Evolutionary conservation across 2,113 vertebrate species (phyloP).

Genomic region (Peucedramus taeniatus): DNA sequence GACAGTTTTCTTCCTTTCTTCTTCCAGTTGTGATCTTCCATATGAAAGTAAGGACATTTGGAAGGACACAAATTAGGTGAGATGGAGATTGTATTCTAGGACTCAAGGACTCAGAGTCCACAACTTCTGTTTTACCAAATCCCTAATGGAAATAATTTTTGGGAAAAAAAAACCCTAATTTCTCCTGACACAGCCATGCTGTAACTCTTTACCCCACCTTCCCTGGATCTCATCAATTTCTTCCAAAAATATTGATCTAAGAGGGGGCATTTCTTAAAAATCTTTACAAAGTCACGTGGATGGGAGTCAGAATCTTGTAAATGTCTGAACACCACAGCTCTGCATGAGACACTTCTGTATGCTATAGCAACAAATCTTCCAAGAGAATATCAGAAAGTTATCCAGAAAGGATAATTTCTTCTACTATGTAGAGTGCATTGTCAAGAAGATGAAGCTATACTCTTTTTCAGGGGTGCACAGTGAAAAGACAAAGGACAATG

Average conservation of each 20-base stretch:
- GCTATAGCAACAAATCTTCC: neutral
- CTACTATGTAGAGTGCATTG: neutral
- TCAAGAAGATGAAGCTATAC: neutral
- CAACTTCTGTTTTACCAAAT: neutral
- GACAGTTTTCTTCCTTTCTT: neutral
- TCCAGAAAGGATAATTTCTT: neutral
- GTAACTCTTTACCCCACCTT: neutral
- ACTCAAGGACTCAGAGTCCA: neutral
- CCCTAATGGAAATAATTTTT: neutral
- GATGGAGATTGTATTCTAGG: neutral
- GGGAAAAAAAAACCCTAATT: accelerated
- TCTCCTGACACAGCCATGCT: neutral
- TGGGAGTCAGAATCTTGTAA: neutral
- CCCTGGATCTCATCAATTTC: neutral
- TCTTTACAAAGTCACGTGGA: neutral
- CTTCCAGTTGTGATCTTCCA: neutral
- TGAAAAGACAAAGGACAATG: neutral
- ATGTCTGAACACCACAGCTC: neutral
- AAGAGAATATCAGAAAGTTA: neutral
- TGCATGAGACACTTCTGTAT: neutral
- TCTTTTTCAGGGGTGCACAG: neutral
- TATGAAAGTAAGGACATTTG: neutral
- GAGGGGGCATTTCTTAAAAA: neutral
- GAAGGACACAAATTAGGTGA: neutral
- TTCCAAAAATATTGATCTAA: neutral